Base-by-base conservation (phyloP, 2,113 vertebrate species). In the Neogobius melanostomus region DNA sequence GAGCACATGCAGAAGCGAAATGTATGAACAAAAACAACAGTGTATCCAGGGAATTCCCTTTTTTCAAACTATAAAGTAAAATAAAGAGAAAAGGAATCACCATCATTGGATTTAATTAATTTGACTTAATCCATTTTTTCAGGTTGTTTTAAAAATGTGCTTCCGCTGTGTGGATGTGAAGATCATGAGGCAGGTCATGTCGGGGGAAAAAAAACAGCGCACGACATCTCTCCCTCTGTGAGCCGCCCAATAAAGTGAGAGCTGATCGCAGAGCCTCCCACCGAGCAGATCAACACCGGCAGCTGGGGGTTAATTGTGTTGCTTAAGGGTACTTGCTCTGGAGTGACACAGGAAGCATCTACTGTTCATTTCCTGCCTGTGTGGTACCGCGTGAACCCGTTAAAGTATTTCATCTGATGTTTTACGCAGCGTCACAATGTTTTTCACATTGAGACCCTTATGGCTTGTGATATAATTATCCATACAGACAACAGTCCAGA, bases 221-320 rank as follows among this genome's bases (percentile, higher is more conserved):
- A 16, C 16, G 51, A 57, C 57, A 28, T 3, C 14, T 3, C 11
- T 53, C 63, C 57, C n/a, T 11, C n/a, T 11, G 44, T 11, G 44
- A 64, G 46, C 52, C 17, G 28, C 50, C 8, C 2, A 5, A 72
- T 57, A 64, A 1, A 65, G 50, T 52, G 21, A 3, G 71, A 8
- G 59, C 16, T 52, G 42, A 61, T 15, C 70, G 52, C 50, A 49
- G 16, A 16, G 7, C 42, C 46, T 16, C 50, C 81, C 17, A 28
- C 72, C 46, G 71, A 71, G 64, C 11, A n/a, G 43, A 69, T 75
- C 47, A 21, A 9, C 74, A 36, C 52, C 43, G 74, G 72, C 72
- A 81, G 80, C 71, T 71, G 75, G 73, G 57, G 75, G 82, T 82
- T 81, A 84, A 79, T 28, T 76, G 75, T 44, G 68, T 81, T 74